A percentile compares a stretch with the other conserved stretches of the same genome.
Evolutionary conservation across 2,888 invertebrate genomes (phyloP).

Genomic region (Hyppa rectilinea): DNA sequence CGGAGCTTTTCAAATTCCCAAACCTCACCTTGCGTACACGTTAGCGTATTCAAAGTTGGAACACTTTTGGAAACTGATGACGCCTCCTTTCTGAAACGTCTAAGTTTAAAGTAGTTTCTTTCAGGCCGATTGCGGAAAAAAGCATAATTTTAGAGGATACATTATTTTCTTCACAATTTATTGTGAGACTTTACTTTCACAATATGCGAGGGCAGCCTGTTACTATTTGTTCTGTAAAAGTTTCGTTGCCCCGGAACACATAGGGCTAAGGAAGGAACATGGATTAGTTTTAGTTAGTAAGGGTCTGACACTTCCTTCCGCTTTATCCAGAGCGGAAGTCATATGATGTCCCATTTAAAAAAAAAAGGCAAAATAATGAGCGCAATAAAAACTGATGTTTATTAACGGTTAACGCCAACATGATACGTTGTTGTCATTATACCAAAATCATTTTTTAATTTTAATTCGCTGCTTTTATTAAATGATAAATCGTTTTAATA

Average conservation of each 20-base stretch:
- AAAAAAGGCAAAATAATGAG: no score
- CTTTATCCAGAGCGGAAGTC: no score
- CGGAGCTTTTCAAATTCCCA: background rate
- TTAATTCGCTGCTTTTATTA: background rate
- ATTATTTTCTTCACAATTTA: background rate
- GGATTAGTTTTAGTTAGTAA: no score
- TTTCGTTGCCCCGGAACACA: no score
- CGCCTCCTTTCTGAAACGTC: background rate
- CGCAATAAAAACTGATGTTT: background rate
- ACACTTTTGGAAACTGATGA: conserved; percentile 1
- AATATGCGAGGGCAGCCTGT: background rate
- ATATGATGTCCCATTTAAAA: no score
- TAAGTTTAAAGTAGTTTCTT: background rate
- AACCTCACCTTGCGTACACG: background rate
- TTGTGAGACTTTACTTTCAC: background rate
- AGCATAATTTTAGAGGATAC: no score
- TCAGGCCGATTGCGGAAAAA: background rate
- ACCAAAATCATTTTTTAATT: background rate
- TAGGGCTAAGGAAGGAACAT: no score
- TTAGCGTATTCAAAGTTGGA: background rate
- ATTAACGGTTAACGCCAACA: background rate
- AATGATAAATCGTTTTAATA: background rate
- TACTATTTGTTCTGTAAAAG: no score
- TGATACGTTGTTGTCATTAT: background rate
- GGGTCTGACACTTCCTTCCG: no score